Percentiles rank a stretch among this genome's conserved stretches.
phyloP scores from a whole-genome alignment of 2,888 invertebrate genomes.

The Patella depressa region DNA sequence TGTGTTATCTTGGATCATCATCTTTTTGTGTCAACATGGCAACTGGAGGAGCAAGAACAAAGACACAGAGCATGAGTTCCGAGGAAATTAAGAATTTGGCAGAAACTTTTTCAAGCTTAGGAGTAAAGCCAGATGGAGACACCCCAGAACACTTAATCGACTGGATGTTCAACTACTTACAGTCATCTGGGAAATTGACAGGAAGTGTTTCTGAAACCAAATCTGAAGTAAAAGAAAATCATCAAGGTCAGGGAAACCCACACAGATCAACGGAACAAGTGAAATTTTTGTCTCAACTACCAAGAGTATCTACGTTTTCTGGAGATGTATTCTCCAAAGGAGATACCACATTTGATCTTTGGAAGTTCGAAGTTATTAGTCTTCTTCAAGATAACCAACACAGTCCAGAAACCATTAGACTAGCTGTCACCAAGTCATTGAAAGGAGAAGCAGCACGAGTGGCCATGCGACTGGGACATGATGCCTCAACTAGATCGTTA shows the following conservation, averaged over 20 bases:
- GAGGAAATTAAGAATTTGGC: not conserved
- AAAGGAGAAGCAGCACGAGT: constrained; percentile 5
- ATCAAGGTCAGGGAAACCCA: not conserved
- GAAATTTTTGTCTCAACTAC: not conserved
- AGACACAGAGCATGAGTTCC: not conserved
- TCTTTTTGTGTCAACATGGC: too few species aligned
- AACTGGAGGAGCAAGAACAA: too few species aligned
- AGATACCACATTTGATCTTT: not conserved
- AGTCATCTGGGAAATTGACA: not conserved
- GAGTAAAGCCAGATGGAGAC: not conserved
- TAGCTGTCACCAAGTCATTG: not conserved
- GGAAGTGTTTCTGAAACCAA: not conserved
- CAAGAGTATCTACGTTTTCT: not conserved
- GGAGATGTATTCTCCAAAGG: constrained; percentile 1
- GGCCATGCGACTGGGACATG: not conserved
- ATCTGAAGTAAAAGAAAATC: not conserved
- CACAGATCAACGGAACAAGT: not conserved
- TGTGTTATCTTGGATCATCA: too few species aligned
- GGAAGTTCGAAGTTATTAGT: not conserved
- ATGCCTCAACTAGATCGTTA: not conserved
- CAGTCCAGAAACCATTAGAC: not conserved
- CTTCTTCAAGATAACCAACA: not conserved
- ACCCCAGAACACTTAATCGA: not conserved
- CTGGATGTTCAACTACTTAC: not conserved
- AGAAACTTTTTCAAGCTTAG: not conserved